Evolutionary conservation across 2,888 invertebrate species (phyloP).

Genomic region (Orchestes rusci): DNA sequence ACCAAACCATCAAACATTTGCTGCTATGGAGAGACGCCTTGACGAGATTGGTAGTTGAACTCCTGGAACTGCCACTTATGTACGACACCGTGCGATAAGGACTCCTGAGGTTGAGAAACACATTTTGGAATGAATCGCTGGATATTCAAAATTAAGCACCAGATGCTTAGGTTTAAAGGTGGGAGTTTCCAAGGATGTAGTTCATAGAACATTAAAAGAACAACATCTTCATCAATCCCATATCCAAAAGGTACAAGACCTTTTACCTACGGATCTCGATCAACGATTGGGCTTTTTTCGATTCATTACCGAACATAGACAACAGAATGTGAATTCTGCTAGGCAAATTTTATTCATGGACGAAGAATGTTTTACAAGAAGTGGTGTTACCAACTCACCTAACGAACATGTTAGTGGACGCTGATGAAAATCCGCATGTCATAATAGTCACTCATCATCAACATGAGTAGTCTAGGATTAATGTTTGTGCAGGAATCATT

Average conservation of each 20-base stretch:
- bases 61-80: conserved; percentile 2
- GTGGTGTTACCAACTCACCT: conserved; percentile 1
- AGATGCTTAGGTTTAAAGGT: conserved; percentile 3
- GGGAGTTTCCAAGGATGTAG: conserved; percentile 6
- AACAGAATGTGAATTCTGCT: neutral
- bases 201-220: conserved; percentile 6
- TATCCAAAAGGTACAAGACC: conserved; percentile 5
- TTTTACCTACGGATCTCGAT: neutral
- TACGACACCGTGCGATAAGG: conserved; percentile 4
- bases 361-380: conserved; percentile 1
- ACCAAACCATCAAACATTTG: conserved; percentile 2
- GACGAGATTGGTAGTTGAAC: conserved; percentile 4
- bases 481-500: conserved; percentile 1
- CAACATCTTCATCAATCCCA: neutral
- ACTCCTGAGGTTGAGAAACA: neutral
- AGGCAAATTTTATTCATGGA: neutral
- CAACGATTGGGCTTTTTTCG: neutral
- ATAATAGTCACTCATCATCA: neutral
- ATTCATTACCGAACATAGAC: too few species aligned
- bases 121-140: conserved; percentile 1
- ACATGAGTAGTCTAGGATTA: conserved; percentile 1
- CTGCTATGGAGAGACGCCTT: neutral
- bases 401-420: conserved; percentile 7
- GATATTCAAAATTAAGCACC: conserved; percentile 1
- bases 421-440: conserved; percentile 5